Conservation (phyloP, 2,888 invertebrate species). For the Thera obeliscata region DNA sequence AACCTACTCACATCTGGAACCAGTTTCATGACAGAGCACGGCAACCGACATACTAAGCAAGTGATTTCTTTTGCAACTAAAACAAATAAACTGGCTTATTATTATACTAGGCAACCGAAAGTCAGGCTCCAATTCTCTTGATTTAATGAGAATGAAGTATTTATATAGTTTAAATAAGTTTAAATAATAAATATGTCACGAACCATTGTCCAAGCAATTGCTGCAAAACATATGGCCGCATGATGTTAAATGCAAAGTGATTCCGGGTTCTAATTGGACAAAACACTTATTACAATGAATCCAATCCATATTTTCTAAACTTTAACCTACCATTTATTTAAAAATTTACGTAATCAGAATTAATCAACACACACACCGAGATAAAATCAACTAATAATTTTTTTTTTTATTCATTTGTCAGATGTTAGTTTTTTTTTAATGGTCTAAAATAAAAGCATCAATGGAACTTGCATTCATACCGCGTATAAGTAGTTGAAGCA, state of each 20-base stretch:
- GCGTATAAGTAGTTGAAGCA: too few species aligned
- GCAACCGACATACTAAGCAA: constrained; percentile 74
- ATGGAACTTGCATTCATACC: too few species aligned
- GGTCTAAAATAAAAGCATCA: too few species aligned
- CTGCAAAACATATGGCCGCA: constrained; percentile 83
- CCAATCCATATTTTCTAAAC: constrained; percentile 72
- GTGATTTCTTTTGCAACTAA: constrained; percentile 72
- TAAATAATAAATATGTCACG: constrained; percentile 32
- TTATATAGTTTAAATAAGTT: too few species aligned
- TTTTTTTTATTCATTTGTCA: neutral
- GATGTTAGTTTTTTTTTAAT: neutral
- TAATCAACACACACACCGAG: neutral
- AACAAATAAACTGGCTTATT: constrained; percentile 32
- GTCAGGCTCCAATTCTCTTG: neutral
- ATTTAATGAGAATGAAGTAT: neutral
- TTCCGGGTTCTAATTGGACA: constrained; percentile 73
- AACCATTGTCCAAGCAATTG: constrained; percentile 75
- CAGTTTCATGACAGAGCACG: constrained; percentile 78
- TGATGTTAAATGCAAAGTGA: constrained; percentile 77
- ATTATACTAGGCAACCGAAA: neutral
- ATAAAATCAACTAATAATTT: neutral
- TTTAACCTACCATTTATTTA: constrained; percentile 23
- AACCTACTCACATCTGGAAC: constrained; percentile 69
- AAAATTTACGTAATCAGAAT: constrained; percentile 16
- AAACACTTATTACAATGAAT: constrained; percentile 82